Evolutionary conservation across 1,140 invertebrate species (phyloP).

Genomic region (Drosophila ohnishii): DNA sequence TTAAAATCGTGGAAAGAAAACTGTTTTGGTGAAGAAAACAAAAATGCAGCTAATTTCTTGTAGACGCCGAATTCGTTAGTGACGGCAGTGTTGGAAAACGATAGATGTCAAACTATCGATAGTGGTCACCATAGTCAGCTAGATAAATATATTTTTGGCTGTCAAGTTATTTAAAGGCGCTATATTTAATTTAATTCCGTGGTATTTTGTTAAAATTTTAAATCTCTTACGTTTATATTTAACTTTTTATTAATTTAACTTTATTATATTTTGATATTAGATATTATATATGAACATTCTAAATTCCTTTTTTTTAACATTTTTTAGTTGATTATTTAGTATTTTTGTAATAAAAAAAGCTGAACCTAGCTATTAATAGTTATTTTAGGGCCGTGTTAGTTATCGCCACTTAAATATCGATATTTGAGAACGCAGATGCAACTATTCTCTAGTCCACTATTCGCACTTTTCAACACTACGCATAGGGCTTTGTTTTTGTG

Average conservation of each 20-base stretch:
- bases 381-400: too few relatives aligned
- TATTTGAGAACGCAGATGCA: not conserved
- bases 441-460: constrained; percentile 9
- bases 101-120: not conserved
- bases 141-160: not conserved
- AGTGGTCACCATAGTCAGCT: not conserved
- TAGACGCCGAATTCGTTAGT: constrained; percentile 16
- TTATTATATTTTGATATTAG: too few relatives aligned
- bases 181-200: too few relatives aligned
- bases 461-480: constrained; percentile 22
- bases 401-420: constrained; percentile 4
- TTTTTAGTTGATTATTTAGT: not conserved
- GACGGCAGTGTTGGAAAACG: constrained; percentile 10
- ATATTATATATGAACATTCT: too few relatives aligned
- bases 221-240: too few relatives aligned
- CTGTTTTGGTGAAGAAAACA: not conserved
- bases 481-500: constrained; percentile 64
- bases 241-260: too few relatives aligned
- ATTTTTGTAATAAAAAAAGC: not conserved
- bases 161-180: not conserved
- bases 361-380: too few relatives aligned
- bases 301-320: too few relatives aligned
- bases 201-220: too few relatives aligned
- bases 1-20: not conserved
- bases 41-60: constrained; percentile 2